Base-by-base conservation (phyloP, 2,797 vertebrate species). In the Amphiprion clarkii region DNA sequence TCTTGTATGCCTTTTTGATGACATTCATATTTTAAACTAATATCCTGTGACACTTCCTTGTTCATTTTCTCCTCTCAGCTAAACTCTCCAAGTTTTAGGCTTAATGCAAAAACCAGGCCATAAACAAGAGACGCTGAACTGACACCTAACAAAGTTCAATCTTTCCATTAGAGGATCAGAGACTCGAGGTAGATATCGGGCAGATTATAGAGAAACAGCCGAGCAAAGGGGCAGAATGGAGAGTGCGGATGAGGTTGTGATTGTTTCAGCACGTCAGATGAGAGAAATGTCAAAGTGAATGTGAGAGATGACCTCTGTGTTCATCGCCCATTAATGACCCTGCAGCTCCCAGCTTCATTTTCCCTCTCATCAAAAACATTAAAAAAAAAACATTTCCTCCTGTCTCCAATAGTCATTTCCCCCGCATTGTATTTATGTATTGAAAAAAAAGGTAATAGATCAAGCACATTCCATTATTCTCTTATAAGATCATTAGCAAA, bases 401-500 rank as follows among this genome's bases (percentile, higher is more conserved):
- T 90, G 87, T 90, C 91, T 93, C 88, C 88, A 88, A 86, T 85
- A 94, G 92, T 94, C 94, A 93, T 94, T 95, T 94, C 88, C 92
- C 87, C 88, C 83, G 92, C 94, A 94, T 95, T 94, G 94, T 95
- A 95, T 95, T 95, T 95, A 95, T 95, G 94, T 95, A 94, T 94
- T 92, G 94, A 78, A 86, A 88, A 90, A 94, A 91, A 95, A 95
- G 94, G 95, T 95, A 95, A 95, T 95, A 95, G 95, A 95, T 95
- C 95, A 95, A 95, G 93, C 93, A 94, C 93, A 94, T 95, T 95
- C 94, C 95, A 95, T 95, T 95, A 95, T 95, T 95, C 95, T 94
- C 94, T 95, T 95, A 94, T 95, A 95, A 95, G 94, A 95, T 95
- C 95, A 95, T 95, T 95, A 95, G 93, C 94, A 95, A 95, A 95